Conservation (phyloP, 2,888 invertebrate species). For the Ophioninae sp. region DNA sequence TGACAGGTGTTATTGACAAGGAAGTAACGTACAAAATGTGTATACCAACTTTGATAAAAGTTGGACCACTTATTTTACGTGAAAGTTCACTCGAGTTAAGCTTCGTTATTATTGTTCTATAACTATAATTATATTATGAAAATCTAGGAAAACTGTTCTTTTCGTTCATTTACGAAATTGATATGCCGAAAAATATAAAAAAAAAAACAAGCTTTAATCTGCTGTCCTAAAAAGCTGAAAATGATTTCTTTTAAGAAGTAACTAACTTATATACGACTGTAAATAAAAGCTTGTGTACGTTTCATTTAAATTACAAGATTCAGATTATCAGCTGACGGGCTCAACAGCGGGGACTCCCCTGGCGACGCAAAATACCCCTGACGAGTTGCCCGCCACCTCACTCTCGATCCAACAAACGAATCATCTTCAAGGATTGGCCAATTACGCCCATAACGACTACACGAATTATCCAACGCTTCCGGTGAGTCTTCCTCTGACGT, state of each 20-base stretch:
- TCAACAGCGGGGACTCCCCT: slow-evolving; percentile 87
- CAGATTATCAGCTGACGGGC: slow-evolving; percentile 87
- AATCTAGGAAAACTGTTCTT: background rate
- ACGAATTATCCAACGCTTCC: slow-evolving; percentile 79
- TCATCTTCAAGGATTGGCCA: slow-evolving; percentile 76
- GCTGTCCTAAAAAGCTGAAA: no score
- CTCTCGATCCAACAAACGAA: slow-evolving; percentile 76
- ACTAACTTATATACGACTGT: no score
- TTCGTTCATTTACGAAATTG: background rate
- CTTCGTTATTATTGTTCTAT: background rate
- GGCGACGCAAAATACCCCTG: slow-evolving; percentile 80
- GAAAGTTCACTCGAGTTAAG: background rate
- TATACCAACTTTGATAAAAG: background rate
- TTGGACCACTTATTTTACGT: background rate
- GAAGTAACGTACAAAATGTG: background rate
- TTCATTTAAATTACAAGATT: slow-evolving; percentile 81
- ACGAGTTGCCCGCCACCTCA: slow-evolving; percentile 76
- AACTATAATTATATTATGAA: background rate
- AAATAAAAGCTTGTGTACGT: slow-evolving; percentile 27
- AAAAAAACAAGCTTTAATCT: no score
- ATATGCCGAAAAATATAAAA: no score
- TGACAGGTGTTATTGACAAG: background rate
- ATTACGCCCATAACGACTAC: slow-evolving; percentile 77
- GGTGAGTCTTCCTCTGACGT: slow-evolving; percentile 69
- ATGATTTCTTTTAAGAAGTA: no score